Evolutionary conservation across 2,888 invertebrate species (phyloP).

Genomic region (Cenopis cana): DNA sequence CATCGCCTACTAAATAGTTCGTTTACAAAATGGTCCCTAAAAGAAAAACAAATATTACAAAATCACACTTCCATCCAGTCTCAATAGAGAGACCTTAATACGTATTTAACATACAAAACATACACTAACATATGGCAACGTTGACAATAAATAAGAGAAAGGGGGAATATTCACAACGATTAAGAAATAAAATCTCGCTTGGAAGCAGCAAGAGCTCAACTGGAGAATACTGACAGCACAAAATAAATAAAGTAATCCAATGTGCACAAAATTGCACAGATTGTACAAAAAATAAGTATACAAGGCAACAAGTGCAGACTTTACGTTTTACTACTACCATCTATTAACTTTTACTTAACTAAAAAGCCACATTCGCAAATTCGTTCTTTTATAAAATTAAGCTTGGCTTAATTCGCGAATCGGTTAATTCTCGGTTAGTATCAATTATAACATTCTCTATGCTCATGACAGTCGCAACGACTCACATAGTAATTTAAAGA

Average conservation of each 20-base stretch:
- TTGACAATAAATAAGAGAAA: conserved; percentile 83
- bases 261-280: conserved; percentile 71
- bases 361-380: conserved; percentile 80
- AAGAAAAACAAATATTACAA: conserved; percentile 70
- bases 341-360: conserved; percentile 72
- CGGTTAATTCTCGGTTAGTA: conserved; percentile 79
- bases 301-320: conserved; percentile 85
- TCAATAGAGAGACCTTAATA: conserved; percentile 74
- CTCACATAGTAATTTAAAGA: conserved; percentile 46
- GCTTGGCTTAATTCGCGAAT: conserved; percentile 82
- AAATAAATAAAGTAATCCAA: conserved; percentile 70
- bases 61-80: conserved; percentile 64
- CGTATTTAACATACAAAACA: conserved; percentile 80
- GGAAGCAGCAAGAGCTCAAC: conserved; percentile 55
- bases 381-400: conserved; percentile 67
- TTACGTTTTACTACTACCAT: conserved; percentile 80
- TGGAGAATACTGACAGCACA: conserved; percentile 67
- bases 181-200: conserved; percentile 57
- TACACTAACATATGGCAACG: conserved; percentile 85
- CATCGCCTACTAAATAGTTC: conserved; percentile 66
- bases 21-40: conserved; percentile 83
- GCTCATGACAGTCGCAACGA: conserved; percentile 62
- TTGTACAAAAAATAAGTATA: conserved; percentile 78
- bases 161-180: conserved; percentile 75
- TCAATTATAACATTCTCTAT: conserved; percentile 54